Base-by-base conservation (phyloP, 2,113 vertebrate genomes). In the Zosterops borbonicus region DNA sequence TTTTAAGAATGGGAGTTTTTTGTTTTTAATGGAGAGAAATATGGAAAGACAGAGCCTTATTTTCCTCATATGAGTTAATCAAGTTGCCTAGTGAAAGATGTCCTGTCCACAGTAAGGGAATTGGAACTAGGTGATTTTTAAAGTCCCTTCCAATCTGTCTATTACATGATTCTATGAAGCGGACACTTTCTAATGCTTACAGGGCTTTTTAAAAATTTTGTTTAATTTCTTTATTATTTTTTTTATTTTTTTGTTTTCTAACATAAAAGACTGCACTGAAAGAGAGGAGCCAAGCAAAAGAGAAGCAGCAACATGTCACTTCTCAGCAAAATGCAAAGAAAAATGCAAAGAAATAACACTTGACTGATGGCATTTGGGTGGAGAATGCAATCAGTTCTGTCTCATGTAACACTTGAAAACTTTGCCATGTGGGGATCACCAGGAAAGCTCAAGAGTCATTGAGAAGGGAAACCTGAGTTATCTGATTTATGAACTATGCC, bases 1-100 rank as follows among this genome's bases (percentile, higher is more conserved):
- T 41, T 81, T 8, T 6, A 7, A 15, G 37, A 47, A 13, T 14
- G 5, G 7, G 18, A 9, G 1, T 0, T 9, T 67, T 78, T 53
- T 68, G 2, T 5, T 58, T 82, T 90, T 59, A 44, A 23, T 42
- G 12, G 35, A 46, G 11, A 79, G 3, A 74, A 69, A 68, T 15
- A 33, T 14, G 41, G 29, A 80, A 68, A 73, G 22, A 49, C 25
- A 49, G 18, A 67, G 15, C 12, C 39, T 73, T 86, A 22, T 89
- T 83, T 89, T 83, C 37, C 49, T 6, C 31, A 35, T 44, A 24
- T 33, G 16, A 35, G 24, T 69, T 81, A 73, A 74, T 55, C 33
- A 44, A 65, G 14, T 33, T 31, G 5, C 19, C 22, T 42, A 33
- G 50, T 19, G 42, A 31, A 65, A 73, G 22, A 12, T 23, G 31